Base-by-base conservation (phyloP, 2,113 vertebrate species). In the Nothoprocta perdicaria region DNA sequence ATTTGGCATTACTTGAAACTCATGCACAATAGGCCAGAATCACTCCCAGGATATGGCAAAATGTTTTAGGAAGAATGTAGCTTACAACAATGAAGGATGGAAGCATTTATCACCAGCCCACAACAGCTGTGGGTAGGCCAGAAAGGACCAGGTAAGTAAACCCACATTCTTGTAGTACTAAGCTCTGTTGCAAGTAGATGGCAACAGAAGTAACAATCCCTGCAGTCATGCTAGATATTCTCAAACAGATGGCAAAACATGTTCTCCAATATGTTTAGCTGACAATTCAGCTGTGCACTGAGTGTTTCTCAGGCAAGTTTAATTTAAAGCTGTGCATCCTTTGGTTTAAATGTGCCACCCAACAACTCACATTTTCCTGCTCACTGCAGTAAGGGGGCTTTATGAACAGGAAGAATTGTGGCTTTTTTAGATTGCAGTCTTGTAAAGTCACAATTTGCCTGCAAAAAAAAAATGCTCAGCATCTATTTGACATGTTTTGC, bases 101-200 rank as follows among this genome's bases (percentile, higher is more conserved):
- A 61, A 31, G 1, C 4, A 4, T 77, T 82, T 74, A 67, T 76
- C 50, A 10, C 9, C 19, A 24, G 21, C 23, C 9, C 41, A n/a
- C 3, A 14, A 72, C 13, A 13, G n/a, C 0, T 48, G n/a, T 3
- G 43, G 14, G 7, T 1, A 62, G 60, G 12, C 22, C 1, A 15
- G 88, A 66, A 48, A 14, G 2, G 76, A 35, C 10, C n/a, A n/a
- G 10, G 41, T 17, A 3, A 33, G 12, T 68, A 82, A 13, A 4
- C 41, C 82, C 55, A 55, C 27, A 57, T 14, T 55, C 9, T 8
- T 58, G 45, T 33, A 18, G 50, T 0, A 65, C 50, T 3, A 73
- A 7, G 19, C 35, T 62, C 75, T 82, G 14, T 17, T 82, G 13
- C 14, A 12, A 72, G 62, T 1, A 73, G 29, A 10, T 3, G 27